Evolutionary conservation across 2,113 vertebrate species (phyloP), one percentile per base, ranked within the genome.

Genomic region (Pteropus alecto): DNA sequence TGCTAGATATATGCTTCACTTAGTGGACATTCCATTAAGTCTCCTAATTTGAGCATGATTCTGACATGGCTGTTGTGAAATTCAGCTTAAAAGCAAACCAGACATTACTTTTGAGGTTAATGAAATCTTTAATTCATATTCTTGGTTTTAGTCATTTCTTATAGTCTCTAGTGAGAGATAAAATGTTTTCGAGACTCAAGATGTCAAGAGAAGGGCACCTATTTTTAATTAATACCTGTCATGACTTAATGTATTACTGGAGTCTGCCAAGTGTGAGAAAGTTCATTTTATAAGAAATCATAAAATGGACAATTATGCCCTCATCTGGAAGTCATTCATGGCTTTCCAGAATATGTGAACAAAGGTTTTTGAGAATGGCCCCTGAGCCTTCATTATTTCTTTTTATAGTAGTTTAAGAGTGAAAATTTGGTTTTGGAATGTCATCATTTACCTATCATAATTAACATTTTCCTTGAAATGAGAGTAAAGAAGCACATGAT

Each of bases 151-250:
- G 33, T 63, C 77, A 93, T 87, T 87, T 88, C 76, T 91, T 67
- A 63, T 19, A 60, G 35, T 65, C 74, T 82, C 71, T 85, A 92
- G 26, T 67, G 38, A 90, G 38, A 58, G 22, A 28, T 26, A 77
- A 95, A 93, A n/a, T 77, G 90, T 81, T 87, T 92, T 94, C 91
- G 58, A 94, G 56, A 91, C n/a, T 93, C 48, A 77, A 1, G 28
- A 83, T 95, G 86, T 96, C 67, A 93, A 43, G 33, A 91, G 91
- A 95, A 96, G 95, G 89, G 19, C 35, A 91, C 11, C 8, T 24
- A 82, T 65, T 7, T 48, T 96, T 96, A 91, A 97, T 96, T 94
- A 93, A 92, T 93, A 77, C 26, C 73, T 97, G 43, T 56, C 86
- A 87, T 93, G 73, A 85, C 54, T 96, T 96, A 96, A 94, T 91